Conservation (phyloP, 2,797 vertebrate genomes). For the Arctocebus calabarensis region DNA sequence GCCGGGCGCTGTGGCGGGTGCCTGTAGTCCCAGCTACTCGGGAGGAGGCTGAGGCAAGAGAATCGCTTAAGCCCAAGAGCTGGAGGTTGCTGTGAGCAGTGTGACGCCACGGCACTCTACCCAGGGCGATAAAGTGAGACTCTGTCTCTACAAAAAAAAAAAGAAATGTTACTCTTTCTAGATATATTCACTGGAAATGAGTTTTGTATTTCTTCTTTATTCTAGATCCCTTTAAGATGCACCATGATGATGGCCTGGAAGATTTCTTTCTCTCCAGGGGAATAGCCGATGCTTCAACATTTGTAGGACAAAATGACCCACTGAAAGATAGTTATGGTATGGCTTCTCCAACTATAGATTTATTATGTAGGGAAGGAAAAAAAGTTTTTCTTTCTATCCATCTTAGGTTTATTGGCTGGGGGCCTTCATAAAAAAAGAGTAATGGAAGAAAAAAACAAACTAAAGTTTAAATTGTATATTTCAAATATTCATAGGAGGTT, state of each 20-base stretch:
- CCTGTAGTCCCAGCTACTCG: too few species aligned
- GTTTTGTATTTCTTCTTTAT: constrained; percentile 62
- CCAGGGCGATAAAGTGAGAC: too few species aligned
- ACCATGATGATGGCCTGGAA: constrained; percentile 73
- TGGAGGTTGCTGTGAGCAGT: too few species aligned
- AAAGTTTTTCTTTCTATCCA: background rate
- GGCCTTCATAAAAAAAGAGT: background rate
- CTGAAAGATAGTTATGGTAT: constrained; percentile 80
- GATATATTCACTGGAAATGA: background rate
- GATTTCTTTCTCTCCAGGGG: constrained; percentile 79
- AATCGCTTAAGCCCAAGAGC: too few species aligned
- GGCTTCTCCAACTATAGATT: fast-evolving
- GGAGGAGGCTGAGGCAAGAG: too few species aligned
- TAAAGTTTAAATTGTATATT: background rate
- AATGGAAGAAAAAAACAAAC: background rate
- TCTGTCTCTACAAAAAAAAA: background rate
- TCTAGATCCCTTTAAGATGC: constrained; percentile 83
- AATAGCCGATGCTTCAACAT: constrained; percentile 62
- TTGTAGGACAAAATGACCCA: constrained; percentile 58
- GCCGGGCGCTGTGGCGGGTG: too few species aligned
- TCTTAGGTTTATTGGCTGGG: background rate
- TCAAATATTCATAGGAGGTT: background rate
- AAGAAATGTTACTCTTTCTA: background rate
- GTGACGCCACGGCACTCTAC: too few species aligned
- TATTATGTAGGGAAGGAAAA: background rate